Base-by-base conservation (phyloP, 92 coral and sea anemone species). In the Porites divaricata region DNA sequence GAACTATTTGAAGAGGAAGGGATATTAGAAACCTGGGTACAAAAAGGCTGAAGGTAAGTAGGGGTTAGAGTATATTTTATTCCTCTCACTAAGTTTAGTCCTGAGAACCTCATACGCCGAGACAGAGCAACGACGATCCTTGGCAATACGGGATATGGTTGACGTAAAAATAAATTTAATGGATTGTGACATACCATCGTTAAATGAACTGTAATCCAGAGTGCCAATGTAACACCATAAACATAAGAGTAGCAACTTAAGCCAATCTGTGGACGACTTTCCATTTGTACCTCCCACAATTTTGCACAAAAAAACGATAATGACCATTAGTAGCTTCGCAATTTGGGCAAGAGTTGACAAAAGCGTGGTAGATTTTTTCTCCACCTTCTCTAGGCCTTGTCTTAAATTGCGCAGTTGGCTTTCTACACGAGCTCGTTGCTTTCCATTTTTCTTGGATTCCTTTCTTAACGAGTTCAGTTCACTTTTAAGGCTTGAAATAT, bases 401-500 rank as follows among this genome's bases (percentile, higher is more conserved):
- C 41, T 67, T 9, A 65, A 54, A 10, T 78, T 78, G 15, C 73
- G 83, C 2, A 65, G 24, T 78, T 56, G 83, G 14, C 49, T 51
- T 14, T 78, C 83, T 24, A 78, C 26, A 7, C 83, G 79, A 25
- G 23, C 9, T 50, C 83, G 83, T 49, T 78, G 83, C 23, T 78
- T 78, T 19, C 17, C 41, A 35, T 51, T 64, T 78, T 49, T 65
- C 54, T 78, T 78, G 23, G 83, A 69, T 54, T 70, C 85, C 14
- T 35, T 78, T 49, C 50, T 78, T 9, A 78, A 13, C 52, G 72
- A 9, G 16, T 50, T 78, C 11, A 78, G 1, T 24, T 78, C 83
- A 21, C n/a, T 78, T n/a, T 58, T 28, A 26, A 59, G 68, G 69
- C 69, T 61, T 8, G 50, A 28, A 7, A 76, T 52, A 61, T 76